phyloP scores from a whole-genome alignment of 1,140 invertebrate genomes.

The Batillaria attramentaria region DNA sequence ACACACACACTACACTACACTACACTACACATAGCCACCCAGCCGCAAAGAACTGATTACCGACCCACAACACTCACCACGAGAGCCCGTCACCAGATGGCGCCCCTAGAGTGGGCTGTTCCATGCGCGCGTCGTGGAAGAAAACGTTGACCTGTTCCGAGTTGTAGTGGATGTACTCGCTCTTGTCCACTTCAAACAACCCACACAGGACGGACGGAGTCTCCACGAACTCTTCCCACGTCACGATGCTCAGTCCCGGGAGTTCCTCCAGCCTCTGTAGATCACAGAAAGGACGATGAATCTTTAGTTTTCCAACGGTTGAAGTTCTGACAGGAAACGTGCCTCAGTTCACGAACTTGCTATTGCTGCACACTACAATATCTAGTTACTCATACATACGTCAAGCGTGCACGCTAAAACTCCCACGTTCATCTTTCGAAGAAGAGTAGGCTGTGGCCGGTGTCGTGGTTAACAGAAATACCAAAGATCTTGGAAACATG shows the following conservation, averaged over 20 bases:
- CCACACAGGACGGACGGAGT: slow-evolving; percentile 23
- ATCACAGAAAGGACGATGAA: neutral
- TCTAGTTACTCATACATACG: too few relatives aligned
- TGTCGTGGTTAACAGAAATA: too few relatives aligned
- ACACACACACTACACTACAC: neutral
- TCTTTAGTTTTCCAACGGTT: too few relatives aligned
- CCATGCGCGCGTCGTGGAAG: slow-evolving; percentile 35
- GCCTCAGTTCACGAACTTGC: too few relatives aligned
- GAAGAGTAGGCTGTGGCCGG: too few relatives aligned
- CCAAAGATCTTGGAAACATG: too few relatives aligned
- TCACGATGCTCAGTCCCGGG: slow-evolving; percentile 34
- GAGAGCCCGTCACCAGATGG: slow-evolving; percentile 30
- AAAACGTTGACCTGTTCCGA: slow-evolving; percentile 30
- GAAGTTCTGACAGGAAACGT: too few relatives aligned
- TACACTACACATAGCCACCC: neutral
- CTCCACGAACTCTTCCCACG: slow-evolving; percentile 39
- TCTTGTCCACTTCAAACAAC: slow-evolving; percentile 22
- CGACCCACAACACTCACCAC: slow-evolving; percentile 26
- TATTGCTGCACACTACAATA: too few relatives aligned
- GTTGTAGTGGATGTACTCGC: slow-evolving; percentile 32
- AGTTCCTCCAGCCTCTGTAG: slow-evolving; percentile 13
- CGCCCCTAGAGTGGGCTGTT: slow-evolving; percentile 27
- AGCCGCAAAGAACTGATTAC: neutral
- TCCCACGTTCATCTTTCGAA: too few relatives aligned
- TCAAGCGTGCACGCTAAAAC: too few relatives aligned